phyloP scores from a whole-genome alignment of 2,888 invertebrate genomes.

The Tortricodes alternella region DNA sequence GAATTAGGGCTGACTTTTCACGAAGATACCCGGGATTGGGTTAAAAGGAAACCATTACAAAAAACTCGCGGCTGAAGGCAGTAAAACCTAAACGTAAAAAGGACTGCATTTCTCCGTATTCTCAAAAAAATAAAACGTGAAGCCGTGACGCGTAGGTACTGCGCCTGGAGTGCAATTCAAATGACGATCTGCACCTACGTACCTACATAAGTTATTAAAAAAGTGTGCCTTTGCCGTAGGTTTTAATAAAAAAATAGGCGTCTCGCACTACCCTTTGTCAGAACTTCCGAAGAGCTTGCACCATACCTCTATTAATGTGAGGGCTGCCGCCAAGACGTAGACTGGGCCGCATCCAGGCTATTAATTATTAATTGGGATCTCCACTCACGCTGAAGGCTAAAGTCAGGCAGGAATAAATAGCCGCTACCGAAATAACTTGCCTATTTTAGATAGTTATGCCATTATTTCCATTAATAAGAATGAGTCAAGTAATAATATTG shows the following conservation, averaged over 20 bases:
- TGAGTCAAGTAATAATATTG: too few relatives aligned
- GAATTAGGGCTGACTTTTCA: background rate
- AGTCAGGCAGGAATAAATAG: slow-evolving; percentile 7
- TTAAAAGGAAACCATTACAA: slow-evolving; percentile 44
- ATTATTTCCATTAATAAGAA: background rate
- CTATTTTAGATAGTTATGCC: background rate
- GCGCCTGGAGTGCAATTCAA: slow-evolving; percentile 54
- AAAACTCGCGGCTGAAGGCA: slow-evolving; percentile 59
- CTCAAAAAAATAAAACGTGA: slow-evolving; percentile 65
- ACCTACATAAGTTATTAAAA: slow-evolving; percentile 81
- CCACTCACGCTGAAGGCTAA: slow-evolving; percentile 1
- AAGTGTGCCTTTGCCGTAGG: slow-evolving; percentile 76
- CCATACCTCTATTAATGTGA: slow-evolving; percentile 72
- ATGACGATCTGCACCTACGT: slow-evolving; percentile 57
- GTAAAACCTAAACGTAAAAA: slow-evolving; percentile 62
- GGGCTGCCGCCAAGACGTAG: slow-evolving; percentile 68
- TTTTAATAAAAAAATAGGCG: slow-evolving; percentile 83
- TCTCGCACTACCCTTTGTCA: slow-evolving; percentile 77
- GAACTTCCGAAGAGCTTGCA: slow-evolving; percentile 73
- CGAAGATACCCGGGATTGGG: slow-evolving; percentile 15
- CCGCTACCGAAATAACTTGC: background rate
- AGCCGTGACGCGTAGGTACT: slow-evolving; percentile 59
- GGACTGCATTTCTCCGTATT: slow-evolving; percentile 68
- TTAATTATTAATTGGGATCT: slow-evolving; percentile 45
- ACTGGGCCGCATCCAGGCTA: slow-evolving; percentile 58